phyloP scores from a whole-genome alignment of 2,888 invertebrate species.

The Orthonychiurus folsomi region DNA sequence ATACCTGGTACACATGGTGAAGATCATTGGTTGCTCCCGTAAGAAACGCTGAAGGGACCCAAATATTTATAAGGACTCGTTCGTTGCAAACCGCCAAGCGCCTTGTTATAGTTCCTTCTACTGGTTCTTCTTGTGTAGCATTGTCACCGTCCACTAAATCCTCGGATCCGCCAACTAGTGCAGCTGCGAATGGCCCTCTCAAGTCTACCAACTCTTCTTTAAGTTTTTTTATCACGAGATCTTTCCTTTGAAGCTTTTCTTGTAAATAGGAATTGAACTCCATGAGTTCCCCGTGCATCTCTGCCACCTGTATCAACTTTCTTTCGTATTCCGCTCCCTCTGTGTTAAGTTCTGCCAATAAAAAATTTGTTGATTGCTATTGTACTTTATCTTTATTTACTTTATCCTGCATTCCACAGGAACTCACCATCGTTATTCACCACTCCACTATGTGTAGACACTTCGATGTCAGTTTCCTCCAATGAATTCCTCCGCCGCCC shows the following conservation, averaged over 20 bases:
- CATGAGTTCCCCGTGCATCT: slow-evolving; percentile 90
- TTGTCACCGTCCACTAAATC: slow-evolving; percentile 35
- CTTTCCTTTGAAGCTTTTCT: slow-evolving; percentile 57
- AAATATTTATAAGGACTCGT: slow-evolving; percentile 60
- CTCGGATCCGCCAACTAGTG: slow-evolving; percentile 32
- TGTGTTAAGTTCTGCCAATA: slow-evolving; percentile 42
- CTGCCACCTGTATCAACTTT: slow-evolving; percentile 82
- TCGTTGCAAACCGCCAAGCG: slow-evolving; percentile 39
- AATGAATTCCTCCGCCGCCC: slow-evolving; percentile 41
- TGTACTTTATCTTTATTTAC: not conserved
- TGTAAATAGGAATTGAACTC: slow-evolving; percentile 80
- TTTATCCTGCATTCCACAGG: not conserved
- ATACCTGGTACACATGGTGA: slow-evolving; percentile 83
- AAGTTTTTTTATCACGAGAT: slow-evolving; percentile 52
- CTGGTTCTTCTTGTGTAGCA: not conserved
- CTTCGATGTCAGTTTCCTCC: not conserved
- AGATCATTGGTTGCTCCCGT: slow-evolving; percentile 62
- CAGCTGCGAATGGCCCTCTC: slow-evolving; percentile 55
- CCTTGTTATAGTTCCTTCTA: too few relatives aligned
- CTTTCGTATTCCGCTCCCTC: slow-evolving; percentile 73
- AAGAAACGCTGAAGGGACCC: slow-evolving; percentile 80
- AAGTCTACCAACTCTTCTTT: slow-evolving; percentile 57
- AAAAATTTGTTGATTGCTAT: too few relatives aligned
- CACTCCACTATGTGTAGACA: too few relatives aligned
- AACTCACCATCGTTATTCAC: too few relatives aligned